Evolutionary conservation across 2,888 invertebrate genomes (phyloP), one percentile per base, ranked within the genome.

Genomic region (Cheilosia pagana): DNA sequence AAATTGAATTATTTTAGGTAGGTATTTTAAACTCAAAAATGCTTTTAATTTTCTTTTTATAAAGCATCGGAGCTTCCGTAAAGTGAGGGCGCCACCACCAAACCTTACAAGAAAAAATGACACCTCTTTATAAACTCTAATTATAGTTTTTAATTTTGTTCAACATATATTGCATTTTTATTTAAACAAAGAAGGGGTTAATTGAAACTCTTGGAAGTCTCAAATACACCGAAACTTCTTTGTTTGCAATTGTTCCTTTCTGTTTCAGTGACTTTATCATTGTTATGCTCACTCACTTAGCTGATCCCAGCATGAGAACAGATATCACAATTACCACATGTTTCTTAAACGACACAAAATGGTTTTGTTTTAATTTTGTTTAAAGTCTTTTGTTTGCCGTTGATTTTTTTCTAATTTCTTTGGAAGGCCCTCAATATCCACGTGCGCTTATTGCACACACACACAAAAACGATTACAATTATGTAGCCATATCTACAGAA

Each of bases 201-300:
- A 43, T 16, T 3, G 3, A 8, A 12, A 12, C 12, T 35, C 35
- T 8, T 35, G 3, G 16, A 45, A n/a, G 1, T 12, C 23, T 14
- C 5, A 23, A 50, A 16, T n/a, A n/a, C 14, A 28, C 12, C 28
- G 0, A 31, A 53, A n/a, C 3, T 43, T 23, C 31, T 41, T 35
- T 67, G 53, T 72, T 72, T 82, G 67, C 16, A 48, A 53, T 31
- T 67, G 52, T 65, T 45, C 71, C 72, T 82, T 76, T 71, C 52
- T 31, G 25, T 45, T 52, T 59, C 59, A 52, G 41, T 57, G 62
- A 25, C 35, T 59, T 50, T 10, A 16, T 31, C 55, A 39, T 60
- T 48, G 6, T 48, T n/a, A 19, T 16, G 39, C 1, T 31, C 19
- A 35, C 3, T 12, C 1, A 12, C 12, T 23, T 23, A 19, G 12